Percentiles rank a stretch among this genome's conserved stretches.
Evolutionary conservation across 2,888 invertebrate species (phyloP).

Genomic region (Drosophila quinaria): DNA sequence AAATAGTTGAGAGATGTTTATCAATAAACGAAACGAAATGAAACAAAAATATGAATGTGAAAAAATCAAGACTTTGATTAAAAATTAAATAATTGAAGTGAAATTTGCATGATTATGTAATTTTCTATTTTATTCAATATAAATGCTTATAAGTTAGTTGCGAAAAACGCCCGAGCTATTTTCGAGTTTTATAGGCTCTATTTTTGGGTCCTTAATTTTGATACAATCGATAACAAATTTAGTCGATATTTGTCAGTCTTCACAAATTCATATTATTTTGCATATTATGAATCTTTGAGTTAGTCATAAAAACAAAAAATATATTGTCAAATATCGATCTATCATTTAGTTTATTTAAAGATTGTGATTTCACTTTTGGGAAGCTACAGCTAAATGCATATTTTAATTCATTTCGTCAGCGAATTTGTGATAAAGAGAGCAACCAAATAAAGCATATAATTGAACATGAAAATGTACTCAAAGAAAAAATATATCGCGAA

Average conservation of each 20-base stretch:
- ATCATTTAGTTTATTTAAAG: constrained; percentile 47
- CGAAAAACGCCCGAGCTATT: too few species aligned
- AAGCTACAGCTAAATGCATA: constrained; percentile 22
- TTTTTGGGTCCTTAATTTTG: neutral
- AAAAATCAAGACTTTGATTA: constrained; percentile 2
- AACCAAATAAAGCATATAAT: neutral
- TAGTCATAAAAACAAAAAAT: neutral
- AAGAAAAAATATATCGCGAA: neutral
- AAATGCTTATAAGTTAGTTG: too few species aligned
- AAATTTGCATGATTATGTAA: constrained; percentile 2
- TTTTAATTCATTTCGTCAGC: constrained; percentile 3
- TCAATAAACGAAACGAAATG: neutral
- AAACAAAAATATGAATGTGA: neutral
- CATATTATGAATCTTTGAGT: constrained; percentile 16
- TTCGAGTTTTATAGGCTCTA: too few species aligned
- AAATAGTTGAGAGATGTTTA: constrained; percentile 22
- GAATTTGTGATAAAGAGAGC: constrained; percentile 1
- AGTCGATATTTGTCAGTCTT: neutral
- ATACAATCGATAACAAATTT: neutral
- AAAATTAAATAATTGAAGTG: neutral
- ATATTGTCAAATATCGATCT: constrained; percentile 16
- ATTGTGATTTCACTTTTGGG: constrained; percentile 36
- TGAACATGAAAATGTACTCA: neutral
- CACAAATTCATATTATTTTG: neutral
- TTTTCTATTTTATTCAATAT: neutral